Evolutionary conservation across 2,888 invertebrate genomes (phyloP).

Genomic region (Frankliniella intonsa): DNA sequence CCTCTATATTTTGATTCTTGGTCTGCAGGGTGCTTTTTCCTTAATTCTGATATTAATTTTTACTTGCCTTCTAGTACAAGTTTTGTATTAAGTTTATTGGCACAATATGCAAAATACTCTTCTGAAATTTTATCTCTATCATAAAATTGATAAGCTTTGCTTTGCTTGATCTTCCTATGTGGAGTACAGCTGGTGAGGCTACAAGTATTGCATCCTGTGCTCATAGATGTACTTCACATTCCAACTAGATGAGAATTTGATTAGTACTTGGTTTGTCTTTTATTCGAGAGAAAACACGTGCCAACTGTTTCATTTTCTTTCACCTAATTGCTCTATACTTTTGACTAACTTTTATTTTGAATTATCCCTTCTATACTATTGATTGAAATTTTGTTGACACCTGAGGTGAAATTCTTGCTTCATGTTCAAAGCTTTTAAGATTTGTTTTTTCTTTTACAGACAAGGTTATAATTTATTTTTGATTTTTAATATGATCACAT

Average conservation of each 20-base stretch:
- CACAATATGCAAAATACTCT: not conserved
- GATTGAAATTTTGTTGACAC: too few species aligned
- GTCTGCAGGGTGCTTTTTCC: not conserved
- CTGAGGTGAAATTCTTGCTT: too few species aligned
- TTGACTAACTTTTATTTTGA: too few species aligned
- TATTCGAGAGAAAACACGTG: not conserved
- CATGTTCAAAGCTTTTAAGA: too few species aligned
- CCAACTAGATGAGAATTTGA: conserved; percentile 15
- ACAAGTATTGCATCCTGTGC: not conserved
- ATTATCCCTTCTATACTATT: too few species aligned
- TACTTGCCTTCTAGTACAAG: conserved; percentile 20
- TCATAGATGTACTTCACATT: conserved; percentile 17
- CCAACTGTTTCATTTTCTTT: not conserved
- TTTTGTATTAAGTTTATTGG: conserved; percentile 1
- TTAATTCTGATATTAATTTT: not conserved
- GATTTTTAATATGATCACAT: too few species aligned
- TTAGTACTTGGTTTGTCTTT: not conserved
- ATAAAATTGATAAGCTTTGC: not conserved
- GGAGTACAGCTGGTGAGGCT: conserved; percentile 17
- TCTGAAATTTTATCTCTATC: not conserved
- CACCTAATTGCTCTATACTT: too few species aligned
- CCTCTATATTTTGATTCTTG: not conserved
- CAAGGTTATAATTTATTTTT: too few species aligned
- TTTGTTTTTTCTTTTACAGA: too few species aligned
- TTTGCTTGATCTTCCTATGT: conserved; percentile 17